Base-by-base conservation (phyloP, 2,888 invertebrate genomes). In the Archaeoteleia sp. region DNA sequence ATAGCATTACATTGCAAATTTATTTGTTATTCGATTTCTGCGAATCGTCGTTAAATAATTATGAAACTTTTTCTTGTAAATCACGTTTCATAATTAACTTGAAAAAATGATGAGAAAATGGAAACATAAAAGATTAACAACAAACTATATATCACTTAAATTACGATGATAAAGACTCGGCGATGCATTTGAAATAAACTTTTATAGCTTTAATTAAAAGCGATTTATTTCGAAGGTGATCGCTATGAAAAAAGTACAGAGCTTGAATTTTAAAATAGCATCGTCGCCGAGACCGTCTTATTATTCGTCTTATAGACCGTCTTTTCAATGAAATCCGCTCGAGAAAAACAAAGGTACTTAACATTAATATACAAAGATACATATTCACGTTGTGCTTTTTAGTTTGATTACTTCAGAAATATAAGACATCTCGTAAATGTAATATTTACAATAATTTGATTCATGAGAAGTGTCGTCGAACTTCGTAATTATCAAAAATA, bases 181-280 rank as follows among this genome's bases (percentile, higher is more conserved):
- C 9, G 6, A 10, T 12, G 30, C 6, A 9, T 14, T 34, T 6
- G 12, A 34, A 32, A 34, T 34, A 34, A 34, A 34, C 13, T 34
- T 13, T 34, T 43, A 43, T 29, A 43, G 14, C 15, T 1, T 43
- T 23, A 43, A 43, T 43, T 43, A 43, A 43, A 43, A 43, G 15
- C 13, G 10, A 29, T 34, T 46, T 23, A 34, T n/a, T 29, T 20
- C n/a, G 6, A 45, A 27, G 5, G n/a, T 17, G 9, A 17, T 37
- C 37, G 14, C 4, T 17, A 37, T 17, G 17, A 15, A 37, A 37
- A 37, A 37, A n/a, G 35, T 17, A 37, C 17, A 35, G 14, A 35
- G 14, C 12, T 6, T n/a, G 35, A 17, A 35, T 15, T 10, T 39
- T 3, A 20, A 23, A 39, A 17, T 4, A 12, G n/a, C 37, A n/a